These are phyloP conservation scores for Stigmatopora nigra DNA, from an alignment of 2,113 vertebrate genomes.

Conservation along the genomic window DNA sequence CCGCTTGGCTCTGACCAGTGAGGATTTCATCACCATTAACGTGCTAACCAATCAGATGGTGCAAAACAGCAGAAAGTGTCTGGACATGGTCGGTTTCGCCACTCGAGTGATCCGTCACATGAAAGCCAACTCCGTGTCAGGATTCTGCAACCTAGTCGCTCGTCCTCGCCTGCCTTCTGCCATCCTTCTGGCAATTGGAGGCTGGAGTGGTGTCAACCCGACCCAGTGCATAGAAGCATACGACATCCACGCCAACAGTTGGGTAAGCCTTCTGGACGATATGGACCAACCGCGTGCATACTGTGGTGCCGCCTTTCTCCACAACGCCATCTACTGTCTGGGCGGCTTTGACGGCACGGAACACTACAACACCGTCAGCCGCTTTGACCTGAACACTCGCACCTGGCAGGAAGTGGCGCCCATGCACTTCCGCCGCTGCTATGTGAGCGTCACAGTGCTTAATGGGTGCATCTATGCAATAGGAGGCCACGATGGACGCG, in stretches of 20 bases:
- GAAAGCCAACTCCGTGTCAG: not conserved
- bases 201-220: constrained; percentile 1
- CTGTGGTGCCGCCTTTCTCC: constrained; percentile 21
- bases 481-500: constrained; percentile 20
- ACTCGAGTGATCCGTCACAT: fast-evolving
- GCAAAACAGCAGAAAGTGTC: not conserved
- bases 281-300: constrained; percentile 5
- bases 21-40: not conserved
- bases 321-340: constrained; percentile 29
- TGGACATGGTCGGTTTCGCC: fast-evolving
- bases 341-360: constrained; percentile 22
- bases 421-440: constrained; percentile 27
- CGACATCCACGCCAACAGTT: constrained; percentile 4
- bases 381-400: constrained; percentile 17
- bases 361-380: constrained; percentile 13
- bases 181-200: constrained; percentile 29
- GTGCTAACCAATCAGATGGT: constrained; percentile 21
- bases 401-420: constrained; percentile 32
- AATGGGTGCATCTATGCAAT: constrained; percentile 32
- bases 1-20: not conserved
- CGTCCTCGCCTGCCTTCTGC: constrained; percentile 22
- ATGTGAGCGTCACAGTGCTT: constrained; percentile 23
- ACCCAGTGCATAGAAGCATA: constrained; percentile 19
- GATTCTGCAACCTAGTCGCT: not conserved
- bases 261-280: constrained; percentile 4